Percentiles rank a stretch among this genome's conserved stretches.
These are phyloP conservation scores for Ypsolopha scabrella DNA, from an alignment of 2,888 invertebrate species.

Conservation along the genomic window DNA sequence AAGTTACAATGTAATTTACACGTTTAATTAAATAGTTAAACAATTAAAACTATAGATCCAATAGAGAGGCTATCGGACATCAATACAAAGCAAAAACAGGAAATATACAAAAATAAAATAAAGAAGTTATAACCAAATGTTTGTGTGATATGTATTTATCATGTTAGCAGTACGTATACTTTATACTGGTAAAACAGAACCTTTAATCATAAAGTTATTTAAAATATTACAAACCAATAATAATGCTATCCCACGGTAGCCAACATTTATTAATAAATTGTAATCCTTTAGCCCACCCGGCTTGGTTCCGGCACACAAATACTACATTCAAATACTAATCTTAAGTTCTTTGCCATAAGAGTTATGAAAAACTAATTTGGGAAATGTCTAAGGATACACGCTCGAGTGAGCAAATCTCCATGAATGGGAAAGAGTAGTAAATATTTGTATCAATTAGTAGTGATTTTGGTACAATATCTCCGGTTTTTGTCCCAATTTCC, in stretches of 20 bases:
- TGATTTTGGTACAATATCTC: background rate
- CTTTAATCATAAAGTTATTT: too few relatives aligned
- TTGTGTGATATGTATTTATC: too few relatives aligned
- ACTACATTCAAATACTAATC: background rate
- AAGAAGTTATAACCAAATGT: too few relatives aligned
- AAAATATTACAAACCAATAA: background rate
- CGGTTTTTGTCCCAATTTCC: background rate
- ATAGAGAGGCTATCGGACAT: too few relatives aligned
- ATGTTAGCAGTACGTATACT: too few relatives aligned
- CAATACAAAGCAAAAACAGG: too few relatives aligned
- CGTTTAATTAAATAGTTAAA: too few relatives aligned
- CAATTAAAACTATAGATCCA: too few relatives aligned
- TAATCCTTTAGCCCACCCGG: slow-evolving; percentile 4
- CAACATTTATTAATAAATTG: background rate
- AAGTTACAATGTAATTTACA: too few relatives aligned
- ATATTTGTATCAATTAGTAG: slow-evolving; percentile 33
- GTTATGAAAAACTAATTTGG: background rate
- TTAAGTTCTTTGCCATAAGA: slow-evolving; percentile 1
- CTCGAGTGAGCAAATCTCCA: slow-evolving; percentile 12
- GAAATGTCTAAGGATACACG: slow-evolving; percentile 12
- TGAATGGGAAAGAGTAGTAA: slow-evolving; percentile 18
- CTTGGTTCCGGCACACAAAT: background rate
- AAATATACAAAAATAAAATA: too few relatives aligned
- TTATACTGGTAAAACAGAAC: too few relatives aligned
- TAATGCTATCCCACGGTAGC: background rate